Percentiles rank a stretch among this genome's conserved stretches.
Evolutionary conservation across 2,888 invertebrate genomes (phyloP).

Genomic region (Tuberolachnus salignus): DNA sequence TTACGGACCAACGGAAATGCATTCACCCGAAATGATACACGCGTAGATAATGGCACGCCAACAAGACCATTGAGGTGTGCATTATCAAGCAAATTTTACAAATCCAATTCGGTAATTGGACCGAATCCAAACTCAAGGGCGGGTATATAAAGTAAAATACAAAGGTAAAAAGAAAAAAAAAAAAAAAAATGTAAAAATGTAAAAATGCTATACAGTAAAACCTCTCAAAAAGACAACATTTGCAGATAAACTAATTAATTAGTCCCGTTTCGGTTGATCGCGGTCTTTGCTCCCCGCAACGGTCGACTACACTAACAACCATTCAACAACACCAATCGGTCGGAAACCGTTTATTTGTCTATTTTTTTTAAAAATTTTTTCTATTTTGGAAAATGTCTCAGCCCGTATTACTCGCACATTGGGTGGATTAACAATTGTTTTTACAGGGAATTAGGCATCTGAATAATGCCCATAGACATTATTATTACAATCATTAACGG

Average conservation of each 20-base stretch:
- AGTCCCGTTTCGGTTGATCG: slow-evolving; percentile 1
- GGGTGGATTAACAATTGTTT: too few species aligned
- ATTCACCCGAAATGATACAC: slow-evolving; percentile 36
- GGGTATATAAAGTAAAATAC: neutral
- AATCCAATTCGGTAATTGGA: slow-evolving; percentile 42
- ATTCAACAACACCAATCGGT: neutral
- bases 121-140: slow-evolving; percentile 13
- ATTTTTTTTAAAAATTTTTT: too few species aligned
- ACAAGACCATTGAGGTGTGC: slow-evolving; percentile 42
- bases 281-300: neutral
- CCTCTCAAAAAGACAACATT: slow-evolving; percentile 22
- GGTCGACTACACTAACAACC: neutral
- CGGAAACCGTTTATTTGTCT: slow-evolving; percentile 10
- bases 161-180: slow-evolving; percentile 10
- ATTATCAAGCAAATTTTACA: slow-evolving; percentile 35
- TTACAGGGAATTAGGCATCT: too few species aligned
- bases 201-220: neutral
- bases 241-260: slow-evolving; percentile 40
- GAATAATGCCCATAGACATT: too few species aligned
- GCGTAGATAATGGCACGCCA: slow-evolving; percentile 31
- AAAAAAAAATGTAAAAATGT: too few species aligned
- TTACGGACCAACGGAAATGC: neutral
- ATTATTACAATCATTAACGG: too few species aligned
- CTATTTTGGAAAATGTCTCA: too few species aligned
- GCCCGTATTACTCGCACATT: too few species aligned